A percentile compares a stretch with the other conserved stretches of the same genome.
Conservation (phyloP, 2,888 invertebrate genomes). For the Stramonita haemastoma region DNA sequence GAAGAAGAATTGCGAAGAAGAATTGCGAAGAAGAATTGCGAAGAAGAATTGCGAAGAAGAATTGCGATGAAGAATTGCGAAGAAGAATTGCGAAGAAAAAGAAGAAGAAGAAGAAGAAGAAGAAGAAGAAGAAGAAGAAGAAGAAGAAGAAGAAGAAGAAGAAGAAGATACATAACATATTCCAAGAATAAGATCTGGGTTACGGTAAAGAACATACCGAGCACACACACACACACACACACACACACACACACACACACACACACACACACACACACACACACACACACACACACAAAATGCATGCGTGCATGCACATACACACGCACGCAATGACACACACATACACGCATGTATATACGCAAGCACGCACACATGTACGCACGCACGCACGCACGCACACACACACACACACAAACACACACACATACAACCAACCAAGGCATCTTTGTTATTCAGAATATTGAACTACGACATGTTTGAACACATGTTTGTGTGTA, state of each 20-base stretch:
- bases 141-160: no score
- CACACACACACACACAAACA: no score
- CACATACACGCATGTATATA: background rate
- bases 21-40: background rate
- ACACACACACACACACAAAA: no score
- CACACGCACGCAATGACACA: background rate
- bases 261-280: background rate
- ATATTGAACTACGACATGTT: background rate
- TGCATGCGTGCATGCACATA: background rate
- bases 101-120: background rate
- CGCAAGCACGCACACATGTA: background rate
- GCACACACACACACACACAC: no score
- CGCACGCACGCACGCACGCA: no score
- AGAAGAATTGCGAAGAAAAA: background rate
- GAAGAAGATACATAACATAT: no score
- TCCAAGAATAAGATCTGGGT: no score
- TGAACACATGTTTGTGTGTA: background rate
- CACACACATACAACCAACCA: no score
- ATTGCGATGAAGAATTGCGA: no score
- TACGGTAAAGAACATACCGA: no score
- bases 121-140: no score
- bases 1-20: background rate
- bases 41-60: no score
- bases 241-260: background rate
- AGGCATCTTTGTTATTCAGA: background rate